Evolutionary conservation across 2,888 invertebrate species (phyloP), one percentile per base, ranked within the genome.

Genomic region (Rhimphoctona megacephalus): DNA sequence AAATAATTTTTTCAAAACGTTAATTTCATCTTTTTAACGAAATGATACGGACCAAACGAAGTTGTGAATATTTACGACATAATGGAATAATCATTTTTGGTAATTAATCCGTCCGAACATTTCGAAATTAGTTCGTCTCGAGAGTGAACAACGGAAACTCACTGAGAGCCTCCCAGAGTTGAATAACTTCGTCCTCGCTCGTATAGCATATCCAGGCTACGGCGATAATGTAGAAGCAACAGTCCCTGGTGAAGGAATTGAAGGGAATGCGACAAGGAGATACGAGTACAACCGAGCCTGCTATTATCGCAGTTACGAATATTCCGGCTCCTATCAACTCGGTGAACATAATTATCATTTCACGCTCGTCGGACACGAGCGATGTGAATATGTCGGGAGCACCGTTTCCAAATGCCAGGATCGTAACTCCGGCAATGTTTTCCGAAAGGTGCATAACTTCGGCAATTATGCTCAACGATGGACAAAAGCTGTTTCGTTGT

Each of bases 351-450:
- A 94, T 91, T 64, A 94, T 93, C 36, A 92, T 92, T 46, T 94
- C 92, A 30, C 64, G 61, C 39, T 95, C 94, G 9, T 95, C 95
- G 66, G 96, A 89, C n/a, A 92, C 96, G 30, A 97, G 92, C 19
- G 96, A 95, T 17, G 96, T 95, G 90, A 97, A 96, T 78, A 97
- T 95, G 92, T 97, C 97, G 6, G 97, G 96, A 0, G 96, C 96
- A 64, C 96, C 96, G 92, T 97, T 97, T 30, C 97, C 97, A 92
- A 97, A 96, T 0, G 97, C 96, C 89, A 97, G 92, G 89, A 97
- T 95, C n/a, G 96, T 97, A 11, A 96, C 96, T 4, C 97, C 97
- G 11, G 96, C 96, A 49, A 96, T 94, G 89, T 94, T 95, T 88
- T 96, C 95, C 80, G 95, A 95, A 72, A 96, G 91, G 39, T 92